Base-by-base conservation (phyloP, 2,113 vertebrate genomes). In the Odobenus rosmarus region DNA sequence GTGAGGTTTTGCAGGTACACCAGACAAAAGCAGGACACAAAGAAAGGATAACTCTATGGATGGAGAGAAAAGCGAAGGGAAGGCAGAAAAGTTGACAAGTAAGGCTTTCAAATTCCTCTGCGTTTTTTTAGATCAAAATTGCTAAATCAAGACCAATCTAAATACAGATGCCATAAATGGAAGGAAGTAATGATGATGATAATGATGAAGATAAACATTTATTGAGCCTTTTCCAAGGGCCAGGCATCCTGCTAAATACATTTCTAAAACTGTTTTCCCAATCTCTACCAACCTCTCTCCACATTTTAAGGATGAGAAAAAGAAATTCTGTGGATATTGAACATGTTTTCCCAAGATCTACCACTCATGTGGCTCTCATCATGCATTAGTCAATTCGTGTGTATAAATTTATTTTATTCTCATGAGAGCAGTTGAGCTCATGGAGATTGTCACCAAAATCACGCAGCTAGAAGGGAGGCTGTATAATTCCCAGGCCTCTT, bases 321-420 rank as follows among this genome's bases (percentile, higher is more conserved):
- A 21, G 24, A 15, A 23, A 21, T 23, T n/a, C 46, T 39, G n/a
- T 19, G 16, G 36, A 46, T 72, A 46, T 33, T 61, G 42, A 42
- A 8, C 1, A 2, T 16, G 4, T 31, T 86, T 96, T 59, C 42
- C 42, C 11, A 21, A 46, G 55, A 28, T 53, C 61, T 33, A 1
- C 31, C 11, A 5, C 18, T 71, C 9, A 0, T 4, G 15, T 14
- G 51, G 18, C 26, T 77, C 28, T 26, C n/a, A 7, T 42, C 13
- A 1, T 5, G 5, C 16, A 1, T 8, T 39, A 18, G 57, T 53
- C 24, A 14, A 2, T 80, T 7, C 36, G 5, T 13, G 18, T 7
- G 15, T 8, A 6, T 8, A 42, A 51, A 13, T 79, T 82, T 36
- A 81, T 71, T 31, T 87, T 21, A 49, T 33, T 62, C 26, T 80